These are phyloP conservation scores for Entomyzon cyanotis DNA, from an alignment of 2,113 vertebrate genomes.

Conservation along the genomic window DNA sequence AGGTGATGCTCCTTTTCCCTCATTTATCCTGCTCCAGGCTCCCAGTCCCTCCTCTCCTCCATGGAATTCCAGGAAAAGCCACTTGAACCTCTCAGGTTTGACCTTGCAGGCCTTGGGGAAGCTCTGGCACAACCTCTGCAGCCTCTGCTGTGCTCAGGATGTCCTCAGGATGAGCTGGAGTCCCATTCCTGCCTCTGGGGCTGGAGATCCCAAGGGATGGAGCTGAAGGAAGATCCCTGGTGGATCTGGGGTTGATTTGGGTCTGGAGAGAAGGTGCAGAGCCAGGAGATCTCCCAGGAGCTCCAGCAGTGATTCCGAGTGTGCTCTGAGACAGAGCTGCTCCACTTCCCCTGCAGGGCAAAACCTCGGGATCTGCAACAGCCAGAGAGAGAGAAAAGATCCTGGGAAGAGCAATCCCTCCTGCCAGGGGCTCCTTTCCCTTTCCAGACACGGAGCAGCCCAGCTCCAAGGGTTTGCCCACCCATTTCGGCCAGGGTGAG, in stretches of 20 bases:
- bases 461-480: background rate
- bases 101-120: background rate
- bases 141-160: rapidly evolving
- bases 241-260: background rate
- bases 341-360: background rate
- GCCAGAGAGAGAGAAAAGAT: too few relatives aligned
- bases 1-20: rapidly evolving
- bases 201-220: background rate
- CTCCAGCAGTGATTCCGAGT: rapidly evolving
- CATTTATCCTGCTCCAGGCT: rapidly evolving
- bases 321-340: background rate
- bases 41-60: background rate
- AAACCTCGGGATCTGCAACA: too few relatives aligned
- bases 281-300: background rate
- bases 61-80: background rate
- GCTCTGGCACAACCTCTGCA: background rate
- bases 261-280: background rate
- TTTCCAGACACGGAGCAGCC: background rate
- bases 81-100: background rate
- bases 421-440: too few relatives aligned
- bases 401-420: too few relatives aligned
- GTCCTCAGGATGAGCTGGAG: background rate
- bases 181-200: background rate
- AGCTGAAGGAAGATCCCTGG: background rate
- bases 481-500: rapidly evolving